Percentiles rank a stretch among this genome's conserved stretches.
Evolutionary conservation across 2,797 vertebrate genomes (phyloP).

Genomic region (Anomalospiza imberbis): DNA sequence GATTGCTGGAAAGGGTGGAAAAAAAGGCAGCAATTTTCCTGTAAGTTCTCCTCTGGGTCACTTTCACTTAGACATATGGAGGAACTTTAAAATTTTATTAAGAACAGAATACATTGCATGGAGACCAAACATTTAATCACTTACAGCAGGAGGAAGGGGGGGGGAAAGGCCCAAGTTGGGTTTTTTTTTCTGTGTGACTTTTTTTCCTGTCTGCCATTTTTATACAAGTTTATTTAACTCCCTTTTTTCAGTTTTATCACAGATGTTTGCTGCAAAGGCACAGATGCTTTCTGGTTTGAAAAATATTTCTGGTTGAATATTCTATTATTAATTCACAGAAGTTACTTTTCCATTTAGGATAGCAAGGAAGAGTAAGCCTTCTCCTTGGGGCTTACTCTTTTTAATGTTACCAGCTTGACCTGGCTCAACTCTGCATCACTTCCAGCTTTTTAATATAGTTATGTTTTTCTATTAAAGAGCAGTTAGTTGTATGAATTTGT

Average conservation of each 20-base stretch:
- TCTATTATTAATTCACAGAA: neutral
- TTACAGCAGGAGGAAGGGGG: neutral
- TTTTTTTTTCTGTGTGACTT: neutral
- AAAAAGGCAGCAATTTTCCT: neutral
- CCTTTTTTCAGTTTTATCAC: neutral
- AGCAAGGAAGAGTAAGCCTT: neutral
- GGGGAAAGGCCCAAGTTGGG: neutral
- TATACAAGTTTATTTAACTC: slow-evolving; percentile 9
- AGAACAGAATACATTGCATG: neutral
- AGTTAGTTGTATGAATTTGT: neutral
- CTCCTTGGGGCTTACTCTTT: neutral
- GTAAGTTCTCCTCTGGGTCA: neutral
- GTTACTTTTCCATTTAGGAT: neutral
- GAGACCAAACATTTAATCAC: slow-evolving; percentile 30
- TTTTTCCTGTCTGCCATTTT: slow-evolving; percentile 7
- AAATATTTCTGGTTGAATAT: neutral
- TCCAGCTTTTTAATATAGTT: neutral
- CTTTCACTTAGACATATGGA: slow-evolving; percentile 5
- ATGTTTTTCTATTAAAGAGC: neutral
- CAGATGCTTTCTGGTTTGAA: slow-evolving; percentile 12
- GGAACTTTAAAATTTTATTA: slow-evolving; percentile 10
- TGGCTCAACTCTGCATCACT: neutral
- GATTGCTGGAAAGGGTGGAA: fast-evolving
- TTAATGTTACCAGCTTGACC: neutral
- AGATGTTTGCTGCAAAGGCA: neutral